Conservation (phyloP, 2,888 invertebrate genomes). For the Tetheella fluctuosa region DNA sequence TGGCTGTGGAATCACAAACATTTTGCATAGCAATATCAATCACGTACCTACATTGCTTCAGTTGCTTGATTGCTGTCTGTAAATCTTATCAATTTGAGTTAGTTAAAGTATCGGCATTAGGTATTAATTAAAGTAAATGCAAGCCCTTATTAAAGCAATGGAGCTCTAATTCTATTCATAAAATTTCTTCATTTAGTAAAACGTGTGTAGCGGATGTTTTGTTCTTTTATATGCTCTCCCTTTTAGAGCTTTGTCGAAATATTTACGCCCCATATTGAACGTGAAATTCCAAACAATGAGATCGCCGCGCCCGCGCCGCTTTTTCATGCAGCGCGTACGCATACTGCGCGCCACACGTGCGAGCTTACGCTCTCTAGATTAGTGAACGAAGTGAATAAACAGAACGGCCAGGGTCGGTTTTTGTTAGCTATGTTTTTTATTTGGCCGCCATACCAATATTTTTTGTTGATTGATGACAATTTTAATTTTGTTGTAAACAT, state of each 20-base stretch:
- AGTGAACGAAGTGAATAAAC: slow-evolving; percentile 57
- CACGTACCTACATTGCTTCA: background rate
- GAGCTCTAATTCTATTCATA: slow-evolving; percentile 9
- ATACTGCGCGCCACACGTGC: slow-evolving; percentile 4
- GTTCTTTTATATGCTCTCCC: slow-evolving; percentile 70
- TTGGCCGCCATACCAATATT: slow-evolving; percentile 6
- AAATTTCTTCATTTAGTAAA: background rate
- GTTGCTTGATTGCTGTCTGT: background rate
- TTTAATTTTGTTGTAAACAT: too few species aligned
- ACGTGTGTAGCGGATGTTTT: slow-evolving; percentile 55
- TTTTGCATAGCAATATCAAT: slow-evolving; percentile 1
- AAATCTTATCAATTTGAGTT: too few species aligned
- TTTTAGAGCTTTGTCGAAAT: slow-evolving; percentile 80
- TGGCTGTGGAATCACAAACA: background rate
- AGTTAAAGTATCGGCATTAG: too few species aligned
- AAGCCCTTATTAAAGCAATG: background rate
- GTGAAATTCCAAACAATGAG: slow-evolving; percentile 80
- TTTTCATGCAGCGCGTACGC: background rate
- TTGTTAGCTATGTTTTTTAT: slow-evolving; percentile 26
- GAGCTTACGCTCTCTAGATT: slow-evolving; percentile 44
- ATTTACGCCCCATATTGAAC: slow-evolving; percentile 80
- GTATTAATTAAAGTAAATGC: too few species aligned
- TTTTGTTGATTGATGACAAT: too few species aligned
- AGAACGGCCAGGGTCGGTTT: slow-evolving; percentile 50
- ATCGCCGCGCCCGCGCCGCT: slow-evolving; percentile 42